phyloP scores from a whole-genome alignment of 2,113 vertebrate species.

The Crotalus tigris region DNA sequence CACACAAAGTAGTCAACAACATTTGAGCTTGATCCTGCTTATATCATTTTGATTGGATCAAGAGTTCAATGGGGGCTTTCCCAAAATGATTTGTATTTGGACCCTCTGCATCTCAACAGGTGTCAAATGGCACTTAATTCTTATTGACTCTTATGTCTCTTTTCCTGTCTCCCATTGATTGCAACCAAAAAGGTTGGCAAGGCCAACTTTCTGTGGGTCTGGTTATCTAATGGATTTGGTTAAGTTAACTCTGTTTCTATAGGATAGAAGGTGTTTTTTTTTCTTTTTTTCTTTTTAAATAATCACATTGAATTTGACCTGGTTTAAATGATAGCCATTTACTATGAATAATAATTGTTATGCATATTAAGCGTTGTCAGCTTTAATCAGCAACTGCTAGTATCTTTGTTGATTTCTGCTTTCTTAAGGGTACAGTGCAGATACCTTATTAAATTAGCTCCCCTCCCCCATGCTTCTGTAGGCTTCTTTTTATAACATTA shows the following conservation, averaged over 20 bases:
- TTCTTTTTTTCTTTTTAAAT: neutral
- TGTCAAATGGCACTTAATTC: too few relatives aligned
- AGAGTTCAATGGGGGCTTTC: neutral
- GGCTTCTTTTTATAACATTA: neutral
- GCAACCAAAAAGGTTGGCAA: neutral
- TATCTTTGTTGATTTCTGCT: too few relatives aligned
- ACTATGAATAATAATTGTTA: neutral
- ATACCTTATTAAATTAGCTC: neutral
- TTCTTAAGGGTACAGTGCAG: neutral
- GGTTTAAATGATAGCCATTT: neutral
- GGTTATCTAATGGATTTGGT: neutral
- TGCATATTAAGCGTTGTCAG: too few relatives aligned
- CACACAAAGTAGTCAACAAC: neutral
- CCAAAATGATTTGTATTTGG: neutral
- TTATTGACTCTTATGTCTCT: neutral
- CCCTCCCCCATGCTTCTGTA: neutral
- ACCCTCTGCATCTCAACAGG: neutral
- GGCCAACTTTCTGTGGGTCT: neutral
- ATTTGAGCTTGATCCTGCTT: neutral
- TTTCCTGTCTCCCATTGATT: neutral
- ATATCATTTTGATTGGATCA: neutral
- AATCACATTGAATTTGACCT: neutral
- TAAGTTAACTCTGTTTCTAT: conserved; percentile 3
- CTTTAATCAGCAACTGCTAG: too few relatives aligned
- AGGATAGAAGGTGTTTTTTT: conserved; percentile 3